Conservation (phyloP, 1,140 invertebrate genomes). For the Phenacoccus solenopsis region DNA sequence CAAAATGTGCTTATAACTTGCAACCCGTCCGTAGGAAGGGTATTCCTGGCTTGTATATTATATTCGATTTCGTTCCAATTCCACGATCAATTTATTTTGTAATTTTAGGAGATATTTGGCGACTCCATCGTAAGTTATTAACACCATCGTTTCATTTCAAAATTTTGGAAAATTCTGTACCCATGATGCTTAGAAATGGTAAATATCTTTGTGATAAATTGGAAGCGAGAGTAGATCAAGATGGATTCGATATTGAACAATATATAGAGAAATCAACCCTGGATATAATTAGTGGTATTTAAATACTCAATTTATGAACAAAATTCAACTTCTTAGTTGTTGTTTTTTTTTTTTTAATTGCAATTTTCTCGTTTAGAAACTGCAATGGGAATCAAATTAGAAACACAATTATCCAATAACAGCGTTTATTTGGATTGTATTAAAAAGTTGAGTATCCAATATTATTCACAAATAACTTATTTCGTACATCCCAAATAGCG, state of each 20-base stretch:
- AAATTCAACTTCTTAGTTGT: background rate
- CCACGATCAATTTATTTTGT: background rate
- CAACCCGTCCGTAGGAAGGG: too few species aligned
- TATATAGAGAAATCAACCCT: background rate
- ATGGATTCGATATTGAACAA: background rate
- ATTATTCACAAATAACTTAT: too few species aligned
- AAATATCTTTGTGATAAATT: constrained; percentile 35
- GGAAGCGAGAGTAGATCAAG: background rate
- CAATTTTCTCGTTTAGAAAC: too few species aligned
- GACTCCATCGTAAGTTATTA: constrained; percentile 59
- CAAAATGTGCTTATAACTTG: too few species aligned
- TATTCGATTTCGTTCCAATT: too few species aligned
- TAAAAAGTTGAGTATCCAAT: too few species aligned
- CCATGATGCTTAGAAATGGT: constrained; percentile 51
- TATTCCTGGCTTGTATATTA: too few species aligned
- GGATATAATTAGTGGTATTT: background rate
- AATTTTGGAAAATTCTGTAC: constrained; percentile 64
- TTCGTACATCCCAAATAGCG: too few species aligned
- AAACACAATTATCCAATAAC: background rate
- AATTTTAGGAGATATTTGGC: constrained; percentile 56
- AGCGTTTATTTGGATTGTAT: background rate
- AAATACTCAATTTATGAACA: too few species aligned
- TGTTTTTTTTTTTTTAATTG: background rate
- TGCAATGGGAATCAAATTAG: background rate
- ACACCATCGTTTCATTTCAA: constrained; percentile 85